Percentiles rank a stretch among this genome's conserved stretches.
These are phyloP conservation scores for Macropus fuliginosus DNA, from an alignment of 2,797 vertebrate genomes.

Conservation along the genomic window DNA sequence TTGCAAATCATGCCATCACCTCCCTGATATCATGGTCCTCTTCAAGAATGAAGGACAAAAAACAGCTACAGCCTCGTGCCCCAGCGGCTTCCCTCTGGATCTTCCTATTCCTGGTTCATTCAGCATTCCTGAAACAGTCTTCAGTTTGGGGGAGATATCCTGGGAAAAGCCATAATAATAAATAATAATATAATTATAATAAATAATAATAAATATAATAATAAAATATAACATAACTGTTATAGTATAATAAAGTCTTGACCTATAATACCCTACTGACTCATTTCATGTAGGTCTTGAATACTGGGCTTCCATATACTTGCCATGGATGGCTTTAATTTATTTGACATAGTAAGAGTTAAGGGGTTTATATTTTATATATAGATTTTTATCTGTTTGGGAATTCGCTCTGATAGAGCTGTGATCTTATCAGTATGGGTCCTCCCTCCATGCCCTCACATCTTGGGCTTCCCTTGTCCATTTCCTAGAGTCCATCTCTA, in stretches of 20 bases:
- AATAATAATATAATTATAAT: not conserved
- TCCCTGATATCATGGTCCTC: too few species aligned
- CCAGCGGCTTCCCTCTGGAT: not conserved
- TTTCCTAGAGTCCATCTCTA: not conserved
- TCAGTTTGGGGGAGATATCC: not conserved
- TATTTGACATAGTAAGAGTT: not conserved
- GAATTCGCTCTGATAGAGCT: not conserved
- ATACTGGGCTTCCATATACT: not conserved
- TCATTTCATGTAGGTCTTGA: not conserved
- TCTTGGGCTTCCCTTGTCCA: not conserved
- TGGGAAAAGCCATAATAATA: not conserved
- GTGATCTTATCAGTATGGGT: not conserved
- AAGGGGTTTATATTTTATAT: not conserved
- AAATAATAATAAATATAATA: not conserved
- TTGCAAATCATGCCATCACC: too few species aligned
- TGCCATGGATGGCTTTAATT: not conserved
- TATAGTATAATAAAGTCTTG: not conserved
- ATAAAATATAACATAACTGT: not conserved
- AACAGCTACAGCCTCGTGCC: not conserved
- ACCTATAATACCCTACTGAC: not conserved
- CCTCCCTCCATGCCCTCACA: not conserved
- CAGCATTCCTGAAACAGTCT: not conserved
- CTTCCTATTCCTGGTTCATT: not conserved
- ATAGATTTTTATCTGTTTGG: not conserved
- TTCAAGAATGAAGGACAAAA: too few species aligned